Percentiles rank a stretch among this genome's conserved stretches.
Conservation (phyloP, 2,888 invertebrate genomes). For the Actias luna region DNA sequence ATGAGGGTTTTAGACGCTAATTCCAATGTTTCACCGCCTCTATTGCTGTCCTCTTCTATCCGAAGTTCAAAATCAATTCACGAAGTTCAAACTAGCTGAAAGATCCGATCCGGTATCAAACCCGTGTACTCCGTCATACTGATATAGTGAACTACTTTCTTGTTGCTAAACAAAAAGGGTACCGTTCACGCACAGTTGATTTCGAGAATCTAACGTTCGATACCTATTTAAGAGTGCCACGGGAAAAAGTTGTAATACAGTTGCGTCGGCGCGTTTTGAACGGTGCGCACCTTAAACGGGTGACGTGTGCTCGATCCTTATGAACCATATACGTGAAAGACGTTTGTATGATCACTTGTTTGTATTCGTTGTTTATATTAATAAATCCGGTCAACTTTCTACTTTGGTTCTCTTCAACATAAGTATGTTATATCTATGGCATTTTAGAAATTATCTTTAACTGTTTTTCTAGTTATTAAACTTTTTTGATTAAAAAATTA, state of each 20-base stretch:
- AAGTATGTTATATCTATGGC: not conserved
- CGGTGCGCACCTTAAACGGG: constrained; percentile 34
- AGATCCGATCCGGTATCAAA: not conserved
- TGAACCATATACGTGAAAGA: constrained; percentile 1
- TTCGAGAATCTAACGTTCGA: constrained; percentile 35
- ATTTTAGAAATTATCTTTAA: not conserved
- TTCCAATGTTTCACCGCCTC: no score
- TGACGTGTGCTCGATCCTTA: constrained; percentile 29
- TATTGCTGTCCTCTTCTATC: no score
- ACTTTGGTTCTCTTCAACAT: not conserved
- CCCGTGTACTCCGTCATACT: not conserved
- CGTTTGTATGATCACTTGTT: not conserved
- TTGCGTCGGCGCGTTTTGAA: constrained; percentile 23
- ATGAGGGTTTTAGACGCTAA: no score
- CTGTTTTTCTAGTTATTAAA: no score
- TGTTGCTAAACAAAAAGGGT: not conserved
- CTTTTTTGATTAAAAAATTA: no score
- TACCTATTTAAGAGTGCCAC: constrained; percentile 36
- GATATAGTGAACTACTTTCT: constrained; percentile 7
- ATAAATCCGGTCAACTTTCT: not conserved
- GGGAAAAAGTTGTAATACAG: constrained; percentile 33
- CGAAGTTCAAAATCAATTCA: no score
- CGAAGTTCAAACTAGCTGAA: not conserved
- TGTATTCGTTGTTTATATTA: not conserved
- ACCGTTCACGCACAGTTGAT: constrained; percentile 37